These are phyloP conservation scores for Eumacrocentrus americanus DNA, from an alignment of 2,888 invertebrate genomes.

Conservation along the genomic window DNA sequence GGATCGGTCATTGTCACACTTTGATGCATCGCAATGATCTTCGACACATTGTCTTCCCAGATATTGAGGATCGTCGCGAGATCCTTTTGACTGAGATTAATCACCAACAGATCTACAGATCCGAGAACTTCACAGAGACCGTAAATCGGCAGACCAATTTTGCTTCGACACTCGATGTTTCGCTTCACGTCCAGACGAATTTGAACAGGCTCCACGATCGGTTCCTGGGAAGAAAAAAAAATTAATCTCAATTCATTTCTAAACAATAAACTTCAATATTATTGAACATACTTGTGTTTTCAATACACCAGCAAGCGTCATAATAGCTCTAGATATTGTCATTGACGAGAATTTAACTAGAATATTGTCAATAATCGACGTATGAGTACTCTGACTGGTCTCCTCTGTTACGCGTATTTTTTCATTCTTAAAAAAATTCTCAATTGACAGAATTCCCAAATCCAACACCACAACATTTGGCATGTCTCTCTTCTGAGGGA, in stretches of 20 bases:
- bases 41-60: slow-evolving; percentile 73
- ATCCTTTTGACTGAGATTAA: slow-evolving; percentile 79
- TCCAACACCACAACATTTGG: slow-evolving; percentile 79
- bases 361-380: slow-evolving; percentile 71
- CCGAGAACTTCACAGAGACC: slow-evolving; percentile 69
- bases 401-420: slow-evolving; percentile 31
- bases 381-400: slow-evolving; percentile 25
- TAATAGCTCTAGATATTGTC: slow-evolving; percentile 73
- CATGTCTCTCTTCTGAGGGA: slow-evolving; percentile 81
- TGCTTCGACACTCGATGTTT: slow-evolving; percentile 63
- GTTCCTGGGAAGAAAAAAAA: slow-evolving; percentile 64
- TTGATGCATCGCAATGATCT: slow-evolving; percentile 48
- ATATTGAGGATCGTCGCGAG: slow-evolving; percentile 74
- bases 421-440: slow-evolving; percentile 77
- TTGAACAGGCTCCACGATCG: slow-evolving; percentile 76
- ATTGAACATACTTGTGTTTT: slow-evolving; percentile 71
- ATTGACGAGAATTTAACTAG: slow-evolving; percentile 72
- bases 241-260: no score
- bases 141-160: slow-evolving; percentile 42
- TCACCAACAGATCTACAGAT: slow-evolving; percentile 69
- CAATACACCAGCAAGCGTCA: slow-evolving; percentile 74
- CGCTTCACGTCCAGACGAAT: slow-evolving; percentile 77
- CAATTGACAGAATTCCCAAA: slow-evolving; percentile 76
- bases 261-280: neutral
- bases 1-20: slow-evolving; percentile 28